Evolutionary conservation across 1,140 invertebrate genomes (phyloP), one percentile per base, ranked within the genome.

Genomic region (Cydia strobilella): DNA sequence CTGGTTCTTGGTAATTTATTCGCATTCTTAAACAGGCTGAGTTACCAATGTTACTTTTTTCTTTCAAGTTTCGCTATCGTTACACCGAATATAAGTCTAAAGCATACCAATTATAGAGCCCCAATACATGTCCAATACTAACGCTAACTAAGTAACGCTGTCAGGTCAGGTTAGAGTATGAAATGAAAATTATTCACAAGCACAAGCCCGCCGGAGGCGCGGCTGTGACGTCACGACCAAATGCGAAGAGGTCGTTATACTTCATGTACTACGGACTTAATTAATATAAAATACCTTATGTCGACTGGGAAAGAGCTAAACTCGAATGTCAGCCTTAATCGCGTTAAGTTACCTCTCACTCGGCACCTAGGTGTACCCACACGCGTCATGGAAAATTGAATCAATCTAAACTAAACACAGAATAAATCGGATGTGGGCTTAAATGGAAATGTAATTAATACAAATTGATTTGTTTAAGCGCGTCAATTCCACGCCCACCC

Each of bases 331-430:
- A 51, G 48, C 48, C 9, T 23, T 59, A 23, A 59, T 59, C 54
- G 54, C 54, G 54, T 12, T 23, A 59, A 9, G 54, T 59, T 23
- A 59, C 54, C 54, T 23, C 20, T 59, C 27, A 39, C 25, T 31
- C 15, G 31, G 15, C 65, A 18, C 7, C 25, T 65, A 31, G 1
- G 15, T 65, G 31, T 69, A 39, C n/a, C n/a, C n/a, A n/a, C 65
- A 18, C 65, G 31, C 65, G 65, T 69, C 65, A 69, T 35, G 65
- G 31, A 59, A 59, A 59, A 59, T 39, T 35, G 63, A 69, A 69
- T 35, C 35, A 35, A 27, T 39, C 18, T 69, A 18, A 25, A n/a
- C n/a, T n/a, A n/a, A 12, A 27, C 27, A 35, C 63, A n/a, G 25
- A 65, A 69, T 69, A 69, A 69, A 69, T 69, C 42, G 31, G 10